Conservation (phyloP, 2,888 invertebrate genomes). For the Trichogramma dendrolimi region DNA sequence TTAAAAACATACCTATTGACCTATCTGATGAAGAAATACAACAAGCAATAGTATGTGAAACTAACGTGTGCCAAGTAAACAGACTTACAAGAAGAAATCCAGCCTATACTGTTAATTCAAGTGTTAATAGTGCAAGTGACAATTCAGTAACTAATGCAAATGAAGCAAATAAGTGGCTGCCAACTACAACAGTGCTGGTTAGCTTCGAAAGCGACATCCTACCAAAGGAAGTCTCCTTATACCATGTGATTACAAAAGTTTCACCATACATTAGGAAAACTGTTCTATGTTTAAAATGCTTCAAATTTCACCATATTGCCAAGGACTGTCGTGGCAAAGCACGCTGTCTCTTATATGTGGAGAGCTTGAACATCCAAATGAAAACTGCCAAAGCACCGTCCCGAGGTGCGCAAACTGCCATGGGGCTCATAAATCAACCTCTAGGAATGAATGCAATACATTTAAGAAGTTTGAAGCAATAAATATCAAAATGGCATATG, state of each 20-base stretch:
- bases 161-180: constrained; percentile 13
- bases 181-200: constrained; percentile 12
- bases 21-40: background rate
- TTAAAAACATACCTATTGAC: constrained; percentile 10
- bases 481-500: background rate
- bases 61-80: background rate
- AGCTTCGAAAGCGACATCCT: constrained; percentile 3
- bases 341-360: constrained; percentile 12
- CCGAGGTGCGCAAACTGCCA: constrained; percentile 19
- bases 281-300: constrained; percentile 11
- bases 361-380: constrained; percentile 6
- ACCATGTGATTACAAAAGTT: constrained; percentile 4
- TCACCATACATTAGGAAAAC: too few relatives aligned
- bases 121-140: too few relatives aligned
- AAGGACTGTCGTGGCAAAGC: constrained; percentile 7
- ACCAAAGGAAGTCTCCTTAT: constrained; percentile 2
- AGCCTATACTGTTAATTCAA: too few relatives aligned
- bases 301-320: constrained; percentile 6
- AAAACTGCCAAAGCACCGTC: background rate
- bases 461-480: background rate
- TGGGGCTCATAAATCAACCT: constrained; percentile 8
- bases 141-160: too few relatives aligned
- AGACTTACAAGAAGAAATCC: constrained; percentile 13
- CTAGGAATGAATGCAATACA: background rate
- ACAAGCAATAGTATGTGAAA: background rate